These are phyloP conservation scores for Heptranchias perlo DNA, from an alignment of 2,113 vertebrate species.

Conservation along the genomic window DNA sequence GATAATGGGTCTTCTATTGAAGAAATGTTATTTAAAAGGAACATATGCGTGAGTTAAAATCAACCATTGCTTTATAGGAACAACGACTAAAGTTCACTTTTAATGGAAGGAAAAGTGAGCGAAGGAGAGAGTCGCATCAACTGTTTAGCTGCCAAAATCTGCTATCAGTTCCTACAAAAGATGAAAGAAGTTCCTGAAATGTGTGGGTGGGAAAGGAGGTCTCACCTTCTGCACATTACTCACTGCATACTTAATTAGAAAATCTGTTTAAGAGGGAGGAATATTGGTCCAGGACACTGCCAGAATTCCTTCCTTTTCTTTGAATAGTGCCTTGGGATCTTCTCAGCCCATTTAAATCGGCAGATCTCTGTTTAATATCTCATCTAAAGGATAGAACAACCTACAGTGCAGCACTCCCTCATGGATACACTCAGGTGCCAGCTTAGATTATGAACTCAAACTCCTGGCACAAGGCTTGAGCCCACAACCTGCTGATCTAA, in stretches of 20 bases:
- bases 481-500: neutral
- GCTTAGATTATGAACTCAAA: neutral
- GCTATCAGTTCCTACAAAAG: neutral
- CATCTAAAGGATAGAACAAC: neutral
- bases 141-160: neutral
- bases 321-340: neutral
- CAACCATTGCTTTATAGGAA: neutral
- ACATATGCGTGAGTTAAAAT: neutral
- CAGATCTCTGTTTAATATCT: neutral
- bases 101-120: neutral
- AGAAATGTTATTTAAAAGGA: no score
- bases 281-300: neutral
- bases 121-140: neutral
- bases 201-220: neutral
- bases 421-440: neutral
- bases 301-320: neutral
- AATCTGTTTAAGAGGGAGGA: no score
- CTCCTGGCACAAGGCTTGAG: neutral
- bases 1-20: neutral
- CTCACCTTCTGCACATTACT: neutral
- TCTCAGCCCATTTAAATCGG: neutral
- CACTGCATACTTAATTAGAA: no score
- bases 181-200: neutral
- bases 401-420: neutral
- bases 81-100: neutral